Conservation (phyloP, 2,797 vertebrate species). For the Diplodus puntazzo region DNA sequence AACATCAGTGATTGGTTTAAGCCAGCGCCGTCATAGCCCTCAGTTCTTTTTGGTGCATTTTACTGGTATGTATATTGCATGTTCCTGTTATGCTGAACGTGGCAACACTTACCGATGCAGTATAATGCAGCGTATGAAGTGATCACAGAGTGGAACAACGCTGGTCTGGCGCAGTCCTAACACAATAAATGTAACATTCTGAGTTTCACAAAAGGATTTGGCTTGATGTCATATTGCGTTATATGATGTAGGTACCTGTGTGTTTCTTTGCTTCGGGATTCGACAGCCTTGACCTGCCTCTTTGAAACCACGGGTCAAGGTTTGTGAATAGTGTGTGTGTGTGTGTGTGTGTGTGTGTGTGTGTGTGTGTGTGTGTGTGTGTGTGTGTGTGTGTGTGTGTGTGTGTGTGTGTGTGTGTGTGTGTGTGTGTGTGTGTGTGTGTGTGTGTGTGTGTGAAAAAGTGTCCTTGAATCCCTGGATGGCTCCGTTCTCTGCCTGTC, state of each 20-base stretch:
- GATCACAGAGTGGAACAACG: not conserved
- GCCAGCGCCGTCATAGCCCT: too few species aligned
- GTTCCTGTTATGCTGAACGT: not conserved
- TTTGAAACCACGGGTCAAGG: conserved; percentile 39
- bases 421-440: conserved; percentile 7
- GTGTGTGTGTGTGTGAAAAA: conserved; percentile 14
- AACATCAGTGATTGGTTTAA: too few species aligned
- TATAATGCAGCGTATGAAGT: not conserved
- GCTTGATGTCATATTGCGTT: not conserved
- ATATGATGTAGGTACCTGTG: too few species aligned
- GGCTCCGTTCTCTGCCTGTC: conserved; percentile 36
- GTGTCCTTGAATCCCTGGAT: conserved; percentile 58
- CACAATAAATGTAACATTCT: not conserved
- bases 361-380: conserved; percentile 6
- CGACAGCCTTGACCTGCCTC: conserved; percentile 33
- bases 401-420: conserved; percentile 5
- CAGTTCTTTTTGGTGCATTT: not conserved
- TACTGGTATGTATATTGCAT: not conserved
- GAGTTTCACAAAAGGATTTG: not conserved
- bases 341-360: not conserved
- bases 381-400: conserved; percentile 1
- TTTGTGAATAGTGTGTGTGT: conserved; percentile 42
- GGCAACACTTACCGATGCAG: not conserved
- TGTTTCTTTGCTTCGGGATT: conserved; percentile 8
- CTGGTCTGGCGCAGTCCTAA: not conserved